Evolutionary conservation across 2,888 invertebrate species (phyloP).

Genomic region (Galerucella calmariensis): DNA sequence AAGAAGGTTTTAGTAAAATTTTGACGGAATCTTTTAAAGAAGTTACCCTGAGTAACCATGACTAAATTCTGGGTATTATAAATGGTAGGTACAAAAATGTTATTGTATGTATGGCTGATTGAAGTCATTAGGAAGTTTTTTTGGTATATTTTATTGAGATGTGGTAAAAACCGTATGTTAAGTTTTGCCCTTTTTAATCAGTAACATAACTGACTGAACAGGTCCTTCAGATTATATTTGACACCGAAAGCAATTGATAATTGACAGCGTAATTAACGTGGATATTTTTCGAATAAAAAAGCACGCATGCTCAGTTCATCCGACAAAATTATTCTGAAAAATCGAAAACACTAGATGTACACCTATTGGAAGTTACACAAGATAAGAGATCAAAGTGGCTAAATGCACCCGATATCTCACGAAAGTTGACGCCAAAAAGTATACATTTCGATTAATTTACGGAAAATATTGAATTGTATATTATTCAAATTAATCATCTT

Average conservation of each 20-base stretch:
- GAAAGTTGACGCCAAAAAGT: slow-evolving; percentile 28
- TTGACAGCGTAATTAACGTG: slow-evolving; percentile 24
- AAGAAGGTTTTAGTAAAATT: neutral
- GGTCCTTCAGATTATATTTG: slow-evolving; percentile 16
- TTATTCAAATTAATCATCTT: neutral
- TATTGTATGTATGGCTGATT: neutral
- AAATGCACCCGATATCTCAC: slow-evolving; percentile 52
- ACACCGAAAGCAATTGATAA: slow-evolving; percentile 28
- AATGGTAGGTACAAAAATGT: neutral
- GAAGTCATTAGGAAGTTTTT: neutral
- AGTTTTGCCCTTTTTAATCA: slow-evolving; percentile 3
- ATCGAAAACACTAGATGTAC: slow-evolving; percentile 31
- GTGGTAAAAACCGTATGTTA: neutral
- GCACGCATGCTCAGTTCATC: slow-evolving; percentile 31
- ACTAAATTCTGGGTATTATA: neutral
- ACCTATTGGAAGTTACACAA: slow-evolving; percentile 19
- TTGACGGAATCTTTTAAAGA: neutral
- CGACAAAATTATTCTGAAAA: slow-evolving; percentile 23
- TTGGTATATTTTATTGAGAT: neutral
- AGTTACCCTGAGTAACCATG: neutral
- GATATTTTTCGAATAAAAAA: slow-evolving; percentile 25
- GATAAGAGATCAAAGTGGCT: slow-evolving; percentile 33
- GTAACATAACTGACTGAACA: slow-evolving; percentile 1
- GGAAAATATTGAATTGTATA: neutral
- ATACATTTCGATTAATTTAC: neutral